Conservation (phyloP, 64 coral and sea anemone genomes). For the Actinia equina region DNA sequence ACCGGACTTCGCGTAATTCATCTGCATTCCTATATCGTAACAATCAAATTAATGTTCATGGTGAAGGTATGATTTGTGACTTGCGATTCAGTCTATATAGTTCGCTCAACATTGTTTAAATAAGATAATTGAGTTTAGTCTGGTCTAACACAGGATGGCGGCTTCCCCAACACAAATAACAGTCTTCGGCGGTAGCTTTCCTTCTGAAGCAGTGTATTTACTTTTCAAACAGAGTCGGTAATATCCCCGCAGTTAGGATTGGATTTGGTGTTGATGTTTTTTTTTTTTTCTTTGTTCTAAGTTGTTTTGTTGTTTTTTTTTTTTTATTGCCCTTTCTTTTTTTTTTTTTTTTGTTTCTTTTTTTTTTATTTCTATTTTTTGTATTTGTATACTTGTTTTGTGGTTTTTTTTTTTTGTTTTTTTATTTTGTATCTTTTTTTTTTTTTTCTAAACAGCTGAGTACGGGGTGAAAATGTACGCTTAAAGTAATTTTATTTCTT, state of each 20-base stretch:
- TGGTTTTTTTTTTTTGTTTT: too few species aligned
- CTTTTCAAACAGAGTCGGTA: neutral
- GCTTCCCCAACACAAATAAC: neutral
- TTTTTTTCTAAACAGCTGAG: too few species aligned
- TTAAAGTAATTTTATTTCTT: too few species aligned
- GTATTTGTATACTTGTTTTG: too few species aligned
- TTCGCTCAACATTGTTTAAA: neutral
- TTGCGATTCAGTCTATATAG: neutral
- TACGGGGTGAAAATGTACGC: too few species aligned
- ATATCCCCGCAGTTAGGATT: neutral
- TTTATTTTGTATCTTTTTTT: too few species aligned
- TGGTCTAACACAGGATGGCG: conserved; percentile 7
- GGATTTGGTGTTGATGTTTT: neutral
- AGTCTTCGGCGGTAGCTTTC: neutral
- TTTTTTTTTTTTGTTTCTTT: too few species aligned
- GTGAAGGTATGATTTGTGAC: neutral
- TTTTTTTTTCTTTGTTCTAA: too few species aligned
- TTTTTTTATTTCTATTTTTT: too few species aligned
- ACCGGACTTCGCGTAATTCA: neutral
- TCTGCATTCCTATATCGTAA: neutral
- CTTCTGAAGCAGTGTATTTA: neutral
- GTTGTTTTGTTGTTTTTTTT: too few species aligned
- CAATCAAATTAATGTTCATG: neutral
- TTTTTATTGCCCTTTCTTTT: too few species aligned
- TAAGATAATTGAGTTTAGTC: neutral